A percentile compares a stretch with the other conserved stretches of the same genome.
phyloP scores from a whole-genome alignment of 2,113 vertebrate genomes.

The Prunella himalayana region DNA sequence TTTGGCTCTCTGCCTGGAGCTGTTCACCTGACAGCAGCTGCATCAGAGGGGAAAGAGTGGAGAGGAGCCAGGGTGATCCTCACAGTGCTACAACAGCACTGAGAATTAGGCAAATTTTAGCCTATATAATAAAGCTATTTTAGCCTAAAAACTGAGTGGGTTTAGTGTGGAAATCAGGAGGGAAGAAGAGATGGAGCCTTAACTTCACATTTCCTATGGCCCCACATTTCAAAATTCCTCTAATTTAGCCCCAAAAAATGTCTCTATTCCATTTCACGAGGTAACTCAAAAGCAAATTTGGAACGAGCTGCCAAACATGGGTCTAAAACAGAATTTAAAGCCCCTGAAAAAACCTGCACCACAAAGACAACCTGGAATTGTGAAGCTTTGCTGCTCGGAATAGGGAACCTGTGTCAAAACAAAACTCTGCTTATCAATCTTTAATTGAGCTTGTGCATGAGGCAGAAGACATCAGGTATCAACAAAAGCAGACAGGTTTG shows the following conservation, averaged over 20 bases:
- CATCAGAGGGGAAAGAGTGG: neutral
- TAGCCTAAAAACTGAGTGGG: neutral
- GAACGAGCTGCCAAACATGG: neutral
- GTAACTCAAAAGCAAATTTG: neutral
- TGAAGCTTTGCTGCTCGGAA: neutral
- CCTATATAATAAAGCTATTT: neutral
- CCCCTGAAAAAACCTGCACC: neutral
- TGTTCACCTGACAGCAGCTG: neutral
- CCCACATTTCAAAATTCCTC: neutral
- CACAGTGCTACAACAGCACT: fast-evolving
- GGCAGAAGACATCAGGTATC: constrained; percentile 20
- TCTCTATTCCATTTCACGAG: neutral
- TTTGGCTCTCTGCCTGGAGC: neutral
- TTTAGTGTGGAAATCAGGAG: neutral
- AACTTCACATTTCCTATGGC: neutral
- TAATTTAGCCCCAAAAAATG: neutral
- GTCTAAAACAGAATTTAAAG: neutral
- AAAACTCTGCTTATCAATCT: neutral
- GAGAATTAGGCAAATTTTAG: neutral
- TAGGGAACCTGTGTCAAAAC: neutral
- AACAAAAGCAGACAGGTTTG: constrained; percentile 51
- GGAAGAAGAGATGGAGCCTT: neutral
- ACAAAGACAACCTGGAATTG: neutral
- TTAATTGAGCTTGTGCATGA: neutral
- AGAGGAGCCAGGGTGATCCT: neutral